Conservation (phyloP, 1,140 invertebrate genomes). For the Frieseomelitta varia region DNA sequence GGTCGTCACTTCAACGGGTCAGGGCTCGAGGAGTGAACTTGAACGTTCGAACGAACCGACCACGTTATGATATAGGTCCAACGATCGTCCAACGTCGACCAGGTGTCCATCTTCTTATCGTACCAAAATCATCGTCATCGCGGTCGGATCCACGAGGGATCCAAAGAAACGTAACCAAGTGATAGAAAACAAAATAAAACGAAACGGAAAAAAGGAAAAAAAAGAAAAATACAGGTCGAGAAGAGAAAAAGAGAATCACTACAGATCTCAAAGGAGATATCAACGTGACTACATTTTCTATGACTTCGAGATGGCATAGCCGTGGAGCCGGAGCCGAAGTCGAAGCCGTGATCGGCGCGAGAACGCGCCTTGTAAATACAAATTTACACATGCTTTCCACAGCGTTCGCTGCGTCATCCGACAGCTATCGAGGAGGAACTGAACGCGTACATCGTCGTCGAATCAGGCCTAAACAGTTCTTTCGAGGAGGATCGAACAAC, state of each 20-base stretch:
- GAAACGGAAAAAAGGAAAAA: no score
- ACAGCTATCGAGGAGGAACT: constrained; percentile 16
- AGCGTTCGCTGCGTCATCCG: constrained; percentile 47
- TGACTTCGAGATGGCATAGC: constrained; percentile 50
- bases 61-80: neutral
- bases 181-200: constrained; percentile 35
- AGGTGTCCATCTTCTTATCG: constrained; percentile 48
- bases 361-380: constrained; percentile 73
- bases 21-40: constrained; percentile 42
- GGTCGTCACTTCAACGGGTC: constrained; percentile 62
- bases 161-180: constrained; percentile 29
- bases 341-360: constrained; percentile 73
- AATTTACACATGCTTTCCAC: constrained; percentile 45
- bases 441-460: neutral
- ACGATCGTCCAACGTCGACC: constrained; percentile 29
- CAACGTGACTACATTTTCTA: constrained; percentile 42
- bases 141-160: constrained; percentile 48
- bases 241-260: neutral
- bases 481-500: neutral
- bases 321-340: constrained; percentile 55
- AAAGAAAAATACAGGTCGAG: neutral
- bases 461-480: constrained; percentile 3
- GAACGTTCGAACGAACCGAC: constrained; percentile 26
- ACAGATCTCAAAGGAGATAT: constrained; percentile 5
- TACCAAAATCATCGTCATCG: constrained; percentile 61